These are phyloP conservation scores for Gastracanthus pulcherrimus DNA, from an alignment of 2,888 invertebrate genomes.

Conservation along the genomic window DNA sequence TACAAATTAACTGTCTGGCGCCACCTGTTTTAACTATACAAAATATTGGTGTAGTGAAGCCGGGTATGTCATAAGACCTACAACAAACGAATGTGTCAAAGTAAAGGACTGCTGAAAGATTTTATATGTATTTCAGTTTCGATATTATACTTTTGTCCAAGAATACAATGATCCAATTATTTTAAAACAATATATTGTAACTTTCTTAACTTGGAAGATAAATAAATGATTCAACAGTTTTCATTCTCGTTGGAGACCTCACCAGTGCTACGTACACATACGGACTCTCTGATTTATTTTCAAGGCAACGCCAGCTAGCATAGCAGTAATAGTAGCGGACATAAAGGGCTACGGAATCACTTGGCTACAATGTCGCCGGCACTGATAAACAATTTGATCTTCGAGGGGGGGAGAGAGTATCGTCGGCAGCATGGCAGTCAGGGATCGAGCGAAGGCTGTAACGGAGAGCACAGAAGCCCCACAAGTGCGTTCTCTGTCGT, in stretches of 20 bases:
- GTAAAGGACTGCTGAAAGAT: background rate
- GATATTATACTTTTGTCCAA: background rate
- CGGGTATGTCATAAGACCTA: background rate
- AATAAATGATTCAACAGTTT: too few relatives aligned
- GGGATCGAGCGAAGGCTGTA: slow-evolving; percentile 10
- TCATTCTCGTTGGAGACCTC: too few relatives aligned
- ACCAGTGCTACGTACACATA: too few relatives aligned
- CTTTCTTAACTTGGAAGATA: too few relatives aligned
- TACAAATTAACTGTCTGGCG: background rate
- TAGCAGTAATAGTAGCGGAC: background rate
- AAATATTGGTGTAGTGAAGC: background rate
- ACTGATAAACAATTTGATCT: slow-evolving; percentile 51
- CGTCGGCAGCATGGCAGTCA: background rate
- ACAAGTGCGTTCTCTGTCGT: slow-evolving; percentile 42
- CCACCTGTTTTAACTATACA: background rate
- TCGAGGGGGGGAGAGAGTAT: background rate
- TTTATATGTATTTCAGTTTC: background rate
- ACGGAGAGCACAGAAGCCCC: slow-evolving; percentile 34
- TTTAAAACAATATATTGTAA: too few relatives aligned
- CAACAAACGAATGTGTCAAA: background rate
- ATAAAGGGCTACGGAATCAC: background rate
- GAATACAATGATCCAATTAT: background rate
- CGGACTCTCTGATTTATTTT: too few relatives aligned
- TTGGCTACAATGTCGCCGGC: slow-evolving; percentile 17
- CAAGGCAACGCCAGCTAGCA: too few relatives aligned